Evolutionary conservation across 2,888 invertebrate species (phyloP), one percentile per base, ranked within the genome.

Genomic region (Tenthredo distinguenda): DNA sequence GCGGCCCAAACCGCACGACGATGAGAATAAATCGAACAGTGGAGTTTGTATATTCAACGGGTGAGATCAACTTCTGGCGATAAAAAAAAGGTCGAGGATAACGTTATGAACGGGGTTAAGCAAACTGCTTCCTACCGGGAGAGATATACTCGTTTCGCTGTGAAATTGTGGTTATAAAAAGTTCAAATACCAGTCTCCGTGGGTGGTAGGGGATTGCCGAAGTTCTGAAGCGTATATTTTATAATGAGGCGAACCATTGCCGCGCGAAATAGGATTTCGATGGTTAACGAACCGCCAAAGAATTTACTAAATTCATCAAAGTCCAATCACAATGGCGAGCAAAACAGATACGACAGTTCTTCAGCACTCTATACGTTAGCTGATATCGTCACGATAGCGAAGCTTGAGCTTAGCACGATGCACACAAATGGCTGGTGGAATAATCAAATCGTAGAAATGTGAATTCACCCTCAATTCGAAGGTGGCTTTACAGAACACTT

Each of bases 131-230:
- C 31, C 21, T 40, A 26, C 40, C 15, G 55, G 55, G 18, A 50
- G 50, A 34, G 31, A 55, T 31, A 31, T 77, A 55, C 55, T 21
- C 50, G 77, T 77, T 77, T 77, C 47, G 34, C 55, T 55, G 77
- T 77, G 62, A 81, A 58, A 81, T 81, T 81, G 81, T 62, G 58
- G 58, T 40, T 81, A n/a, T 81, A 81, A 81, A 81, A 81, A 81
- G 58, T 40, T 81, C 58, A 62, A 62, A 81, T 62, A 81, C 21
- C 58, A 21, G 26, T 40, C 58, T 26, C 9, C 62, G 5, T 6
- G 10, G 37, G 58, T 62, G 81, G 58, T 21, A 81, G 81, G 21
- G 81, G 62, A 62, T 34, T 26, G 26, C 7, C 62, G 62, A 40
- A 62, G 58, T 40, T 62, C 21, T 31, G 37, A 34, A 81, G 40